Evolutionary conservation across 2,888 invertebrate genomes (phyloP).

Genomic region (Lamellibrachia columna): DNA sequence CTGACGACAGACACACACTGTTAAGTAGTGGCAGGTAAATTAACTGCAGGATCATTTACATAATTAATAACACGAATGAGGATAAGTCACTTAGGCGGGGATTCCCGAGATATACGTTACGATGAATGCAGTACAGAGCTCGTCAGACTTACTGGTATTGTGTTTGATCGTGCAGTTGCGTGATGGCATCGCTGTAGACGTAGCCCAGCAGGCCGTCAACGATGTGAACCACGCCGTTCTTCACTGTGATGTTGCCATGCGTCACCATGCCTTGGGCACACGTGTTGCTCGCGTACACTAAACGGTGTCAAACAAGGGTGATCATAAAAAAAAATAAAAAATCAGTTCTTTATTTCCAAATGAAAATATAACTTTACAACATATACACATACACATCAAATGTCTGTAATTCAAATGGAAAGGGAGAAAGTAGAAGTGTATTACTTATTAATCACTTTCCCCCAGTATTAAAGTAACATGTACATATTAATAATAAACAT

Average conservation of each 20-base stretch:
- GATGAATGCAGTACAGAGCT: background rate
- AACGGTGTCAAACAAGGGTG: constrained; percentile 19
- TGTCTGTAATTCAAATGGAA: too few species aligned
- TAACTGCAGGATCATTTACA: background rate
- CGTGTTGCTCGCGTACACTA: constrained; percentile 49
- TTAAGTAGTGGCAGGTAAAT: background rate
- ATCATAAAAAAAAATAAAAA: too few species aligned
- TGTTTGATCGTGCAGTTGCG: background rate
- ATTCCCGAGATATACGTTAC: background rate
- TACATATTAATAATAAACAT: too few species aligned
- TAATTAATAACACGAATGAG: background rate
- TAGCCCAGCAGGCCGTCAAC: constrained; percentile 54
- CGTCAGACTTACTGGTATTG: constrained; percentile 7
- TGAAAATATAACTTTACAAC: too few species aligned
- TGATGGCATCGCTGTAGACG: constrained; percentile 44
- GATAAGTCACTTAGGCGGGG: background rate
- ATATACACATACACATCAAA: too few species aligned
- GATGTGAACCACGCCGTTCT: constrained; percentile 55
- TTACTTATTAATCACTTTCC: too few species aligned
- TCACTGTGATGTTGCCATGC: constrained; percentile 50
- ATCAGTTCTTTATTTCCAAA: too few species aligned
- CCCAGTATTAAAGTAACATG: too few species aligned
- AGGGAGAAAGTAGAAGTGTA: too few species aligned
- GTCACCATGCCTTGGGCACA: constrained; percentile 50
- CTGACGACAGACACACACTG: constrained; percentile 22